These are phyloP conservation scores for Micromesistius poutassou DNA, from an alignment of 2,797 vertebrate genomes.

Conservation along the genomic window DNA sequence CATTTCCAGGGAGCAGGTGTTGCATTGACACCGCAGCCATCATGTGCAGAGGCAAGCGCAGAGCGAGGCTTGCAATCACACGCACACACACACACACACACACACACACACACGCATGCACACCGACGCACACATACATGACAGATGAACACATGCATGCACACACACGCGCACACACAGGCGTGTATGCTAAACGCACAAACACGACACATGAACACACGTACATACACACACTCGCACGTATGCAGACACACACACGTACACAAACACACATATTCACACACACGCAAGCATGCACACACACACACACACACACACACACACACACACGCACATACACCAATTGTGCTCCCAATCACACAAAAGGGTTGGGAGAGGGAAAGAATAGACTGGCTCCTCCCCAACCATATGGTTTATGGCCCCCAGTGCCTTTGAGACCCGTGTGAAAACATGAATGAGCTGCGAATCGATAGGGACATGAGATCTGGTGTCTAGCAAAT, in stretches of 20 bases:
- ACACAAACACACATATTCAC: constrained; percentile 12
- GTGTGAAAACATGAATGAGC: constrained; percentile 76
- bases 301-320: constrained; percentile 22
- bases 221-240: constrained; percentile 16
- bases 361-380: constrained; percentile 42
- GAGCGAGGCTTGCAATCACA: constrained; percentile 4
- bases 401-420: constrained; percentile 57
- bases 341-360: constrained; percentile 33
- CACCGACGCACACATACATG: constrained; percentile 16
- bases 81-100: constrained; percentile 17
- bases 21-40: constrained; percentile 60
- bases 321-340: constrained; percentile 20
- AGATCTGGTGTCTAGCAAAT: constrained; percentile 76
- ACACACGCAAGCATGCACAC: constrained; percentile 20
- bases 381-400: constrained; percentile 52
- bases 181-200: background rate
- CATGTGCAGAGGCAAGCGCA: constrained; percentile 48
- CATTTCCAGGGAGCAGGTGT: constrained; percentile 71
- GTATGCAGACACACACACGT: background rate
- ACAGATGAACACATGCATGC: constrained; percentile 2
- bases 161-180: constrained; percentile 22
- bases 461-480: constrained; percentile 77
- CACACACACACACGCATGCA: constrained; percentile 21
- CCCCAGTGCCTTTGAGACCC: constrained; percentile 57
- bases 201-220: constrained; percentile 20